phyloP scores from a whole-genome alignment of 2,888 invertebrate genomes.

The Trichacis sp. region DNA sequence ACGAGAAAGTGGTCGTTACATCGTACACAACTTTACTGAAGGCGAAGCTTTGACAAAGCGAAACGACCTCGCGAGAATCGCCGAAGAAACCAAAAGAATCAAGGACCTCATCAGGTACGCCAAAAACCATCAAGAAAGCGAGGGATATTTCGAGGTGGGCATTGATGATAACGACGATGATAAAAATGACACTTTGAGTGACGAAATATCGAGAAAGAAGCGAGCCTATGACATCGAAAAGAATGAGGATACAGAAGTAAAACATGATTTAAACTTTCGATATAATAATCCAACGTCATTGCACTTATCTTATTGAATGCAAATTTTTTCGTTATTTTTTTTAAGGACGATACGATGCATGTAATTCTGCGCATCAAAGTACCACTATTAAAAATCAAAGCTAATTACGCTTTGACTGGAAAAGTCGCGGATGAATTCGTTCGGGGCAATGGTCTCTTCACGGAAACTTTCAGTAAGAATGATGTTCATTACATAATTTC shows the following conservation, averaged over 20 bases:
- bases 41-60: conserved; percentile 58
- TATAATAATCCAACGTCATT: no score
- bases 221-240: conserved; percentile 30
- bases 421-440: conserved; percentile 59
- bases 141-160: conserved; percentile 64
- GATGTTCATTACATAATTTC: not conserved
- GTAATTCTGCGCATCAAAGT: conserved; percentile 60
- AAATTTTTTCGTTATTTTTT: no score
- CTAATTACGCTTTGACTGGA: conserved; percentile 60
- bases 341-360: conserved; percentile 65
- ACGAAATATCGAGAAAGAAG: conserved; percentile 25
- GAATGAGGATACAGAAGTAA: conserved; percentile 20
- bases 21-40: conserved; percentile 62
- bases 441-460: conserved; percentile 58
- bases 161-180: conserved; percentile 61
- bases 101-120: conserved; percentile 61
- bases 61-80: conserved; percentile 54
- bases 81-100: conserved; percentile 52
- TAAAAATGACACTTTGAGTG: conserved; percentile 18
- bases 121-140: conserved; percentile 57
- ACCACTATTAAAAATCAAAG: conserved; percentile 56
- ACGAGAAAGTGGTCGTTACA: conserved; percentile 51
- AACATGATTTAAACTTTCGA: no score
- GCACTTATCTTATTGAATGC: no score
- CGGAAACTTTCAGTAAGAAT: conserved; percentile 63